Conservation (phyloP, 2,888 invertebrate genomes). For the Pharmacophagus antenor region DNA sequence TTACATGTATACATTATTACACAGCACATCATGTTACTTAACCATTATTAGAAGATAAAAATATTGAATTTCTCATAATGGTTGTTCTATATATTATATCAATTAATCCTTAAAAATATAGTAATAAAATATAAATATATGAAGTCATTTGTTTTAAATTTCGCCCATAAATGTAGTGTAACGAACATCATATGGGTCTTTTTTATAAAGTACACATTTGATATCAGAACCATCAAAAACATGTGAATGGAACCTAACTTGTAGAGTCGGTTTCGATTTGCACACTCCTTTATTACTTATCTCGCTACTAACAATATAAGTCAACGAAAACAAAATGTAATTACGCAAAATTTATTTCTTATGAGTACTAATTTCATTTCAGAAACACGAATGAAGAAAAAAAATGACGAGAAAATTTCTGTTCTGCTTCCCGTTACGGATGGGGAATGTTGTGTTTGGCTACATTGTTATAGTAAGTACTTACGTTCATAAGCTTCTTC, state of each 20-base stretch:
- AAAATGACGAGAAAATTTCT: slow-evolving; percentile 75
- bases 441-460: slow-evolving; percentile 72
- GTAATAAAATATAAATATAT: too few species aligned
- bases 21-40: too few species aligned
- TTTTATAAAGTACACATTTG: background rate
- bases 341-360: background rate
- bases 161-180: background rate
- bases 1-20: background rate
- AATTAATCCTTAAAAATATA: too few species aligned
- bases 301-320: background rate
- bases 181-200: background rate
- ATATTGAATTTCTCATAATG: too few species aligned
- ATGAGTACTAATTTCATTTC: slow-evolving; percentile 43
- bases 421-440: slow-evolving; percentile 70
- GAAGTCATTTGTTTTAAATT: too few species aligned
- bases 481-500: slow-evolving; percentile 18
- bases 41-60: too few species aligned
- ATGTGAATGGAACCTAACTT: background rate
- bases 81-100: too few species aligned
- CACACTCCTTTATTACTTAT: background rate
- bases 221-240: background rate
- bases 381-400: slow-evolving; percentile 54
- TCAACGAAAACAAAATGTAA: background rate
- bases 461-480: slow-evolving; percentile 72
- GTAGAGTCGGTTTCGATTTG: background rate